These are phyloP conservation scores for Bedellia somnulentella DNA, from an alignment of 2,888 invertebrate genomes.

Conservation along the genomic window DNA sequence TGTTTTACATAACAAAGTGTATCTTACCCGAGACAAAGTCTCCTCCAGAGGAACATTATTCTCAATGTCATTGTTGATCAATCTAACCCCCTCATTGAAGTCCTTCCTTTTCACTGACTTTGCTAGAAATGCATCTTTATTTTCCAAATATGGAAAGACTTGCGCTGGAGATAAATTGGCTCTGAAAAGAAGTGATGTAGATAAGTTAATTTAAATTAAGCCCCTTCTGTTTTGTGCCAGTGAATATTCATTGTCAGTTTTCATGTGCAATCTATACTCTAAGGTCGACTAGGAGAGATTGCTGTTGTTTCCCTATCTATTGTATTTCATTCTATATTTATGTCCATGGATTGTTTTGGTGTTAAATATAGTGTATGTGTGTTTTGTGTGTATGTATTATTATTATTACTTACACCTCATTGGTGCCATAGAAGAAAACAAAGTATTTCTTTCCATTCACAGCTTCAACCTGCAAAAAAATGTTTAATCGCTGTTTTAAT, in stretches of 20 bases:
- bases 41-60: constrained; percentile 55
- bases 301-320: no score
- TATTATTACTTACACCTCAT: constrained; percentile 82
- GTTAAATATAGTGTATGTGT: no score
- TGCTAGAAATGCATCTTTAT: constrained; percentile 74
- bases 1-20: no score
- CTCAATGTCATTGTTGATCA: constrained; percentile 80
- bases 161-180: constrained; percentile 82
- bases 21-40: no score
- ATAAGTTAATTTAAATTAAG: background rate
- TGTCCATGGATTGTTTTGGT: no score
- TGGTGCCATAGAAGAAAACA: constrained; percentile 93
- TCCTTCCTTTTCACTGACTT: constrained; percentile 79
- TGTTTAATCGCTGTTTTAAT: constrained; percentile 5
- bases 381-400: no score
- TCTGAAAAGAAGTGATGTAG: constrained; percentile 33
- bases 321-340: no score
- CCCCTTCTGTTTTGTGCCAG: no score
- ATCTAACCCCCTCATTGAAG: constrained; percentile 85
- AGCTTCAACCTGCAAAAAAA: constrained; percentile 60
- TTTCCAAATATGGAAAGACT: constrained; percentile 79
- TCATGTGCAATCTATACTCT: no score
- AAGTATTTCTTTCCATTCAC: constrained; percentile 74
- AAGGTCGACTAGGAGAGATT: no score
- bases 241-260: no score